phyloP scores from a whole-genome alignment of 2,113 vertebrate genomes.

The Oryzias javanicus region DNA sequence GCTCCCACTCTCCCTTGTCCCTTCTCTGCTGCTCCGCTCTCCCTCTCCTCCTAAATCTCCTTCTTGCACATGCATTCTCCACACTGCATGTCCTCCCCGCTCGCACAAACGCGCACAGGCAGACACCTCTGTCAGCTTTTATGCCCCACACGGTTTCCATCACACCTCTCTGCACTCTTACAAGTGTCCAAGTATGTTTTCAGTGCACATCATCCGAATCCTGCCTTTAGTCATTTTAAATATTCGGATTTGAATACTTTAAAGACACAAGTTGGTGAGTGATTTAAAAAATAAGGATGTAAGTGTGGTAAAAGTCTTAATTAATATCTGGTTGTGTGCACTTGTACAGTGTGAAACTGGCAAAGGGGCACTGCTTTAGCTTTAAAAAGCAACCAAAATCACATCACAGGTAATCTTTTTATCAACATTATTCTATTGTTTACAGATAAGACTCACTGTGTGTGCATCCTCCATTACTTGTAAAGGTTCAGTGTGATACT shows the following conservation, averaged over 20 bases:
- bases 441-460: slow-evolving; percentile 34
- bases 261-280: neutral
- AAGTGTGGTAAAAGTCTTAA: neutral
- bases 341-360: slow-evolving; percentile 15
- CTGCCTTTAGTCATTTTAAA: neutral
- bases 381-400: slow-evolving; percentile 58
- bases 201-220: neutral
- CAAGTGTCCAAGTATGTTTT: neutral
- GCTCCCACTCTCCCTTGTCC: slow-evolving; percentile 38
- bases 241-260: neutral
- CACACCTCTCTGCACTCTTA: slow-evolving; percentile 7
- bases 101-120: neutral
- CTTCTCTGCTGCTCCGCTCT: slow-evolving; percentile 34
- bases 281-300: slow-evolving; percentile 1
- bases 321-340: slow-evolving; percentile 12
- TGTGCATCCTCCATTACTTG: neutral
- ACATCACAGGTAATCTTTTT: slow-evolving; percentile 50
- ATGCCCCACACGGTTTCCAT: slow-evolving; percentile 6
- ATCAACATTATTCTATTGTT: slow-evolving; percentile 21
- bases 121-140: slow-evolving; percentile 16
- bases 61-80: slow-evolving; percentile 40
- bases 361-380: slow-evolving; percentile 19
- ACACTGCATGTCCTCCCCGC: slow-evolving; percentile 15
- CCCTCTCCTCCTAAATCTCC: slow-evolving; percentile 45
- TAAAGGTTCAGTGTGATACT: slow-evolving; percentile 16